Percentiles rank a stretch among this genome's conserved stretches.
Evolutionary conservation across 2,888 invertebrate genomes (phyloP).

Genomic region (Ariolimax columbianus): DNA sequence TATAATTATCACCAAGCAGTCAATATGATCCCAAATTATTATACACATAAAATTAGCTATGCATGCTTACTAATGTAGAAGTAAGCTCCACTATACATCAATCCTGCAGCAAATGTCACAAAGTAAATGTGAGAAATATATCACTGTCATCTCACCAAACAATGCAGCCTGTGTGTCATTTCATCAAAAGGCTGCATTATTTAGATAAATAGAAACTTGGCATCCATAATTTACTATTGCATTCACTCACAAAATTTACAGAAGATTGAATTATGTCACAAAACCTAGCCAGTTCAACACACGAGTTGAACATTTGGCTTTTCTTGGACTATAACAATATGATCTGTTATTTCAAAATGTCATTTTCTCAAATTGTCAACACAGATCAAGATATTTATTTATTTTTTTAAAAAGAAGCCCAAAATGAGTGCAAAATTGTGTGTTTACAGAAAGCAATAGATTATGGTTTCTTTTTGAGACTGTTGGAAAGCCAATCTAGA

Average conservation of each 20-base stretch:
- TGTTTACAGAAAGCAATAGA: background rate
- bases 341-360: background rate
- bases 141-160: background rate
- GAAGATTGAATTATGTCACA: background rate
- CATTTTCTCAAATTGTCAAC: background rate
- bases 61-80: background rate
- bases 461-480: slow-evolving; percentile 88
- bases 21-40: slow-evolving; percentile 19
- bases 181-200: slow-evolving; percentile 7
- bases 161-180: background rate
- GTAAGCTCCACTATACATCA: background rate
- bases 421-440: too few species aligned
- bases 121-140: background rate
- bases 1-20: background rate
- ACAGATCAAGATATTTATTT: background rate
- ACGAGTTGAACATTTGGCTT: background rate
- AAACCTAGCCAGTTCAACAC: slow-evolving; percentile 15
- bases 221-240: background rate
- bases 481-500: slow-evolving; percentile 99
- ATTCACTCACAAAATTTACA: slow-evolving; percentile 18
- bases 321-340: background rate
- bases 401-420: too few species aligned
- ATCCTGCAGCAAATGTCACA: slow-evolving; percentile 10
- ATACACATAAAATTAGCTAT: background rate
- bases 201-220: background rate